These are phyloP conservation scores for Apis dorsata DNA, from an alignment of 1,140 invertebrate genomes.

Conservation along the genomic window DNA sequence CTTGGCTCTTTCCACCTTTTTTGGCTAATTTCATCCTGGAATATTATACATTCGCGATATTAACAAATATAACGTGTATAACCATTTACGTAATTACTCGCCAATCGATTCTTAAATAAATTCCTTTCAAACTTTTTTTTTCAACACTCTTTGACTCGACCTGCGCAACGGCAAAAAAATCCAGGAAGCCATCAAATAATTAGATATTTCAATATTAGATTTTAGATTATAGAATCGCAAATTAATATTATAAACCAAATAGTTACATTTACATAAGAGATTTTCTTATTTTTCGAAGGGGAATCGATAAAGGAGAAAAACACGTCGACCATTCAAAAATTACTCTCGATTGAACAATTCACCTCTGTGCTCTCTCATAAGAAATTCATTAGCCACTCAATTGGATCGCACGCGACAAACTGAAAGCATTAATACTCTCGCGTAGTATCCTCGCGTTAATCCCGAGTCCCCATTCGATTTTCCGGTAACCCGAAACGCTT, in stretches of 20 bases:
- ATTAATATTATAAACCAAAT: no score
- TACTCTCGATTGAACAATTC: no score
- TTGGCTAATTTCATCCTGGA: neutral
- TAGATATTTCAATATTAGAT: no score
- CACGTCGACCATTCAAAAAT: neutral
- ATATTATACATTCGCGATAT: neutral
- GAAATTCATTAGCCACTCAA: neutral
- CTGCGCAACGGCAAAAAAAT: no score
- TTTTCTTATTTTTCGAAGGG: neutral
- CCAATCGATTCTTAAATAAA: neutral
- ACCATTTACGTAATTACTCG: neutral
- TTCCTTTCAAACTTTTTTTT: neutral
- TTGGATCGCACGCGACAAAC: neutral
- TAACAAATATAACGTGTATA: neutral
- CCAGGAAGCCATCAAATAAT: no score
- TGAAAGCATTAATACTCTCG: neutral
- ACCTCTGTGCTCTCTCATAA: no score
- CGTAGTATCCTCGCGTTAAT: no score
- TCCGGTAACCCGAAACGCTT: constrained; percentile 3
- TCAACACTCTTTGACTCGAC: neutral
- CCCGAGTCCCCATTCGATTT: neutral
- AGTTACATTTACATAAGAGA: neutral
- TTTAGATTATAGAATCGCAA: no score
- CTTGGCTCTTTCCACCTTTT: neutral
- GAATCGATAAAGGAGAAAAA: neutral